Evolutionary conservation across 2,888 invertebrate species (phyloP).

Genomic region (Caradrina clavipalpis): DNA sequence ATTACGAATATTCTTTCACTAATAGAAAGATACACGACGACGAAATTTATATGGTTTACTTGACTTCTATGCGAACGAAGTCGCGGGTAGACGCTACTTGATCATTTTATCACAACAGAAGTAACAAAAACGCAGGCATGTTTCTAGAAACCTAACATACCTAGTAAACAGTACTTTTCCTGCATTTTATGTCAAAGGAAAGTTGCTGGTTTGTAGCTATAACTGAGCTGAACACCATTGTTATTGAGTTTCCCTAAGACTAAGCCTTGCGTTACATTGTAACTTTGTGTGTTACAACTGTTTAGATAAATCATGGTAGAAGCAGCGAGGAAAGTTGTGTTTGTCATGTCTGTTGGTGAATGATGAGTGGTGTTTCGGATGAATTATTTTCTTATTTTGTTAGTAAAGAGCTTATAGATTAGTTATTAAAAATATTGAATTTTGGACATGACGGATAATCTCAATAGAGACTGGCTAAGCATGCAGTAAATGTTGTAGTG

Average conservation of each 20-base stretch:
- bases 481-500: too few species aligned
- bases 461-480: too few species aligned
- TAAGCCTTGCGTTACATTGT: slow-evolving; percentile 47
- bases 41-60: too few species aligned
- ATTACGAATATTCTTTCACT: too few species aligned
- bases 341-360: background rate
- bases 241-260: slow-evolving; percentile 49
- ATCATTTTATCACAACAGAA: slow-evolving; percentile 22
- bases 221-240: slow-evolving; percentile 57
- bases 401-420: too few species aligned
- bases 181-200: slow-evolving; percentile 66
- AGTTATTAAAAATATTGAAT: too few species aligned
- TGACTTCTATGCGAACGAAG: too few species aligned
- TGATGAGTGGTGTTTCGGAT: background rate
- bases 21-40: too few species aligned
- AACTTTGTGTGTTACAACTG: slow-evolving; percentile 26
- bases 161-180: slow-evolving; percentile 56
- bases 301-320: slow-evolving; percentile 28
- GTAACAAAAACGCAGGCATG: slow-evolving; percentile 27
- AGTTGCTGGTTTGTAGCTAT: slow-evolving; percentile 60
- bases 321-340: slow-evolving; percentile 37
- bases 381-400: too few species aligned
- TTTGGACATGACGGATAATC: too few species aligned
- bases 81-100: too few species aligned
- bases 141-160: slow-evolving; percentile 39